Base-by-base conservation (phyloP, 2,888 invertebrate genomes). In the Caenorhabditis macrosperma region DNA sequence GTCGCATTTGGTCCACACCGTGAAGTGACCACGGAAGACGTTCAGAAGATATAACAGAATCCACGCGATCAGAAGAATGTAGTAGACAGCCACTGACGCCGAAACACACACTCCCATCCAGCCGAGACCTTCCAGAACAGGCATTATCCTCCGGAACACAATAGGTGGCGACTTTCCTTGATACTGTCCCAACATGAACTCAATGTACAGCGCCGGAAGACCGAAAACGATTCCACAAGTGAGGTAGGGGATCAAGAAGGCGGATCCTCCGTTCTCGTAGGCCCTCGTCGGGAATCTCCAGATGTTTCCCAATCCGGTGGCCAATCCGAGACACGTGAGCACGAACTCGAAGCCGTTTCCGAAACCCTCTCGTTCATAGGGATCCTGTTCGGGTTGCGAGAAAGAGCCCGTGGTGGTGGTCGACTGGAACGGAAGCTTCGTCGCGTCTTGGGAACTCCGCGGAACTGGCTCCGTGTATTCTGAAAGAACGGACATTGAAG, bases 41-140 rank as follows among this genome's bases (percentile, higher is more conserved):
- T 75, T 75, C 6, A 76, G 20, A 26, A 85, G 41, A 68, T 89
- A 88, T 28, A 89, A 64, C 20, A 82, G 66, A 24, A 83, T 76
- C 89, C 87, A 89, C 6, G 86, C 84, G 20, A 89, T 82, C 68
- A 89, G 83, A 35, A 87, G 83, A 59, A 86, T 87, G 82, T 88
- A 88, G 79, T 86, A 89, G 44, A 89, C 78, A 6, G 86, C 80
- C 20, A 86, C 80, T n/a, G 64, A 93, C 92, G 96, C 96, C 85
- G 96, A 96, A 91, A 96, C 95, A 91, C 96, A 94, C 82, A 96
- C 96, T 91, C 95, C 96, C 77, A 95, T 95, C 87, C 97, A 93
- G 76, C 96, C 97, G 86, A 95, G 95, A 89, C 96, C 88, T 86
- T 75, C 74, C 5, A 76, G 28, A 28, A 76, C 26, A 26, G 75